These are phyloP conservation scores for Polyommatus icarus DNA, from an alignment of 2,888 invertebrate genomes.

Conservation along the genomic window DNA sequence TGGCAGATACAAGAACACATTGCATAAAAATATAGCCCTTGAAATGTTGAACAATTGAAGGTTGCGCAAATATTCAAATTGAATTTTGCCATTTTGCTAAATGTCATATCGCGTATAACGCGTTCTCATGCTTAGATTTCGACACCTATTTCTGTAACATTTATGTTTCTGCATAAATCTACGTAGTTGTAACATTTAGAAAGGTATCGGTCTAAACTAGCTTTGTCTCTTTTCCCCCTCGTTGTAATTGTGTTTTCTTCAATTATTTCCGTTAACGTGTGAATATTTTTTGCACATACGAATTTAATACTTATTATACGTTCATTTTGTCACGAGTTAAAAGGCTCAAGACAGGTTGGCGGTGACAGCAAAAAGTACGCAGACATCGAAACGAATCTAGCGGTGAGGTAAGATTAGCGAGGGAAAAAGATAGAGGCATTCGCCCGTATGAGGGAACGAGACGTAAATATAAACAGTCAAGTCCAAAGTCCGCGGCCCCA, in stretches of 20 bases:
- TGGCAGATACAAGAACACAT: slow-evolving; percentile 39
- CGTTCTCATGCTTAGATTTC: slow-evolving; percentile 29
- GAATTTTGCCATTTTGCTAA: slow-evolving; percentile 56
- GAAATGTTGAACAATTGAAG: slow-evolving; percentile 60
- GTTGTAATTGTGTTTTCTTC: not conserved
- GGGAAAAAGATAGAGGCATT: slow-evolving; percentile 48
- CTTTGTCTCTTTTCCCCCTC: not conserved
- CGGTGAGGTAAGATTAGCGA: slow-evolving; percentile 57
- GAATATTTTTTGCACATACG: not conserved
- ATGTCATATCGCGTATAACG: slow-evolving; percentile 39
- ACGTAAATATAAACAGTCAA: slow-evolving; percentile 64
- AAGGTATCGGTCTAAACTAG: slow-evolving; percentile 17
- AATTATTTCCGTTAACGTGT: not conserved
- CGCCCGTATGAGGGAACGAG: slow-evolving; percentile 57
- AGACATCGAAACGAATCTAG: slow-evolving; percentile 58
- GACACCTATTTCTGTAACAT: slow-evolving; percentile 25
- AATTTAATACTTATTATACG: not conserved
- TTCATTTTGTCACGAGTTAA: not conserved
- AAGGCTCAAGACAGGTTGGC: slow-evolving; percentile 41
- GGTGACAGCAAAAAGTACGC: slow-evolving; percentile 58
- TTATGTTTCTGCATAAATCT: slow-evolving; percentile 23
- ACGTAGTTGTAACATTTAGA: slow-evolving; percentile 21
- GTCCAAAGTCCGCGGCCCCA: slow-evolving; percentile 69
- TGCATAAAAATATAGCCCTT: slow-evolving; percentile 53
- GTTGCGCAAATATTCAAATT: slow-evolving; percentile 68